These are phyloP conservation scores for Crocodylus rhombifer DNA, from an alignment of 2,797 vertebrate genomes.

Conservation along the genomic window DNA sequence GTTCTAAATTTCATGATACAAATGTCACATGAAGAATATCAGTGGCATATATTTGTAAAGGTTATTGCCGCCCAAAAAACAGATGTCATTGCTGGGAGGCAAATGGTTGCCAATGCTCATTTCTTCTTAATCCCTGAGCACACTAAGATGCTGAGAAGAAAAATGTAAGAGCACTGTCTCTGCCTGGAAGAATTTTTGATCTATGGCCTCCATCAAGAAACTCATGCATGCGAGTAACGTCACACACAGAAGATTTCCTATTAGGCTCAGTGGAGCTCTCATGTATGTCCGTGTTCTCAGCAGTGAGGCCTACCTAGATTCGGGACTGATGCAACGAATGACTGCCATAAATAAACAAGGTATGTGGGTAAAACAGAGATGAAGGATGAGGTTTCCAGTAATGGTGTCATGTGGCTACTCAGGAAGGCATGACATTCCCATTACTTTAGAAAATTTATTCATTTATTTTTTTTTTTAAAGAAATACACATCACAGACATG, in stretches of 20 bases:
- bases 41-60: not conserved
- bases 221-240: not conserved
- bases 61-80: not conserved
- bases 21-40: not conserved
- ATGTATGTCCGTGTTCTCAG: too few species aligned
- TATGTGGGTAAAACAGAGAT: not conserved
- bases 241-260: not conserved
- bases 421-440: not conserved
- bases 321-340: not conserved
- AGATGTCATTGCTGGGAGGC: not conserved
- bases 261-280: fast-evolving
- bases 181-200: fast-evolving
- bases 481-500: not conserved
- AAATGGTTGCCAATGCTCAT: too few species aligned
- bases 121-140: not conserved
- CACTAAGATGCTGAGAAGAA: not conserved
- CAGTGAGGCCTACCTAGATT: not conserved
- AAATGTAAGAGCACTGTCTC: not conserved
- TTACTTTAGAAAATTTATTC: not conserved
- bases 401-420: not conserved
- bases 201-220: not conserved
- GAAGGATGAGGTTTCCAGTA: not conserved
- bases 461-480: not conserved
- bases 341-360: not conserved
- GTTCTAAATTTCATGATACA: not conserved